Percentiles rank a stretch among this genome's conserved stretches.
Conservation (phyloP, 2,113 vertebrate species). For the Turnix velox region DNA sequence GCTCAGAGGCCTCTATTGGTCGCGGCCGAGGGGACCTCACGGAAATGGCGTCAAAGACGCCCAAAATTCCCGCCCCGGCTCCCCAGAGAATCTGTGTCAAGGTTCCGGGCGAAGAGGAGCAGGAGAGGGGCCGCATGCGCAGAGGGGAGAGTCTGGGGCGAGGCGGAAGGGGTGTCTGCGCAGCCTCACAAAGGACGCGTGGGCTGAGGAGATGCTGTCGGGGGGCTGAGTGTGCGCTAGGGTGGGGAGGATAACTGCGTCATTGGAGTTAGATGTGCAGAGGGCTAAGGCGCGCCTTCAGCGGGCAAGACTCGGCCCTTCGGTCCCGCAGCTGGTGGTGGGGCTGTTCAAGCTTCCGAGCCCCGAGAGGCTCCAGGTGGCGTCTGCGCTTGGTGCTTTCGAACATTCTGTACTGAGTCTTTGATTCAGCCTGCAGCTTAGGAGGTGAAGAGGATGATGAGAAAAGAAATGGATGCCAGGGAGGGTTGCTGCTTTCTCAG, state of each 20-base stretch:
- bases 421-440: accelerated
- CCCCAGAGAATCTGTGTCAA: accelerated
- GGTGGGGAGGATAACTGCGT: neutral
- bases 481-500: no score
- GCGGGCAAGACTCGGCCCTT: accelerated
- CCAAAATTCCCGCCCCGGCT: neutral
- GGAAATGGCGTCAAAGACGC: accelerated
- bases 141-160: accelerated
- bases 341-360: accelerated
- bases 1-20: neutral
- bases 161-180: accelerated
- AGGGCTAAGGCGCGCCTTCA: accelerated
- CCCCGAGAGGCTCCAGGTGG: no score
- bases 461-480: no score
- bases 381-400: accelerated
- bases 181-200: neutral
- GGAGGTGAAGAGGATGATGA: no score
- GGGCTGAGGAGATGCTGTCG: accelerated
- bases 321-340: no score
- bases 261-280: no score
- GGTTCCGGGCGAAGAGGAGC: neutral
- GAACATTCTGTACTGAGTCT: accelerated
- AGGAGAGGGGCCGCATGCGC: neutral
- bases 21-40: accelerated
- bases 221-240: neutral